Base-by-base conservation (phyloP, 2,113 vertebrate genomes). In the Columba janthina region DNA sequence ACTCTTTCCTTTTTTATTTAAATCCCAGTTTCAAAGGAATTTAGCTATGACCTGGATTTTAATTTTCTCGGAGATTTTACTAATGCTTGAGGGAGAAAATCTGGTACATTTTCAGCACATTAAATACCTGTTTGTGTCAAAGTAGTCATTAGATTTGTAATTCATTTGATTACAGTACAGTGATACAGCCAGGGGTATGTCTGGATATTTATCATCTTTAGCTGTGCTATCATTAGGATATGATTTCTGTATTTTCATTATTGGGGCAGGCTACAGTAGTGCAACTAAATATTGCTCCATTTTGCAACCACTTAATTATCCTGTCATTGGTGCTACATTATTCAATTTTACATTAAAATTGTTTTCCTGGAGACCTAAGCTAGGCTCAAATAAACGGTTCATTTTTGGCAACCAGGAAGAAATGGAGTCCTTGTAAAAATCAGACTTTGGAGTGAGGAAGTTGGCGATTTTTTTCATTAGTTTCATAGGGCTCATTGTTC, bases 401-500 rank as follows among this genome's bases (percentile, higher is more conserved):
- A 17, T 50, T 91, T 95, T 81, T 95, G 72, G 82, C 85, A 90
- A 93, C 58, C 65, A 76, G 65, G 36, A 81, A 96, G 89, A 96
- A 93, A 54, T 75, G 54, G 67, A 92, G 71, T 74, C 74, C 73
- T 97, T 91, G 61, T 96, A 97, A 97, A 96, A 93, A 70, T 93
- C 91, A 95, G 66, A 64, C 70, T 95, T 95, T 85, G 61, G 67
- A 90, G 84, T 74, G 75, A 96, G 80, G 86, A 91, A 95, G 89
- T 84, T 92, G 83, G 95, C 24, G 7, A 90, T 94, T 97, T 96
- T 97, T 97, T 95, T 96, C 92, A 90, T 73, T 94, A 85, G 53
- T 91, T 96, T 97, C 79, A 95, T 93, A 94, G 91, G 95, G 94
- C 73, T 95, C 83, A 80, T 88, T 96, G 93, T 96, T 98, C 93